Base-by-base conservation (phyloP, 64 coral and sea anemone species). In the Orbicella faveolata region DNA sequence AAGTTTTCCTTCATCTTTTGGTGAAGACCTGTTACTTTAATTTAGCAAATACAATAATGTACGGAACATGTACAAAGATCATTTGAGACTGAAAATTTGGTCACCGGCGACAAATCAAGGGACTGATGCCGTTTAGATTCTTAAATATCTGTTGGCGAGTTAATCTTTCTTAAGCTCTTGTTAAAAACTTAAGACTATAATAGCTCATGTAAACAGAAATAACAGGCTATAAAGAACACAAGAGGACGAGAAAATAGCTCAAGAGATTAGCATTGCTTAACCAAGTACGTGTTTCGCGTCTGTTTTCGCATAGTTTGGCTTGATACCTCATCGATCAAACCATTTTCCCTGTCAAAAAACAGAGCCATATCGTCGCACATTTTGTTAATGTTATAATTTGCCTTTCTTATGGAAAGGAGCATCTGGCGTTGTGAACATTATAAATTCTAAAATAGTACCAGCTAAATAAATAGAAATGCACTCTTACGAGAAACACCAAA, bases 241-340 rank as follows among this genome's bases (percentile, higher is more conserved):
- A 54, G 33, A 52, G 0, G 59, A 80, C 8, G 52, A n/a, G 9
- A 52, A 65, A 30, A 30, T 16, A 44, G 12, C 13, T 81, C 25
- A 9, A 33, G 15, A 35, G 23, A 51, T 67, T 85, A 12, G 10
- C 14, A 4, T 66, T 67, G 34, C 34, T 18, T 39, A 81, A 34
- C 39, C 65, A 70, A 16, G 9, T 72, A 68, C 63, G 64, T 85
- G 82, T 65, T 48, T 85, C 3, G 25, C 21, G 9, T 85, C 20
- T 70, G 39, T 21, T 52, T 85, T 70, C 44, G 64, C 82, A 13
- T 52, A 72, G 82, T 85, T 72, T 85, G 82, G 82, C 70, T 85
- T 85, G 82, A 52, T 85, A 85, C 82, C 41, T 85, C 82, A 85
- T 85, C 82, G 63, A 85, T 85, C 82, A 85, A 85, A 85, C 8